Base-by-base conservation (phyloP, 2,888 invertebrate species). In the Xestia sexstrigata region DNA sequence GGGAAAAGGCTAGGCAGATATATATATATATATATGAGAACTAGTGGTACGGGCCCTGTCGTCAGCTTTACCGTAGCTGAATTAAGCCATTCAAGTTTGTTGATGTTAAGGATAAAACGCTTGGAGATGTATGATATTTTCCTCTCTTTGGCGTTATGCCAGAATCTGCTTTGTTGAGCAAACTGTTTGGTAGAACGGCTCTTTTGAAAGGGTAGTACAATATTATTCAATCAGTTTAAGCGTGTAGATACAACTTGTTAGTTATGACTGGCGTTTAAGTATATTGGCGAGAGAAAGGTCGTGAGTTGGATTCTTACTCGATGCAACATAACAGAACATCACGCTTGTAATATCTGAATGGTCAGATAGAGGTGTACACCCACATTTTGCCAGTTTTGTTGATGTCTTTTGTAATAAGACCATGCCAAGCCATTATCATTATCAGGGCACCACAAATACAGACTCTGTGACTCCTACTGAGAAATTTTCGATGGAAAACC, bases 71-170 rank as follows among this genome's bases (percentile, higher is more conserved):
- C 55, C 5, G 1, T 5, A 39, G n/a, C 30, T 62, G 74, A 52
- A 60, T 80, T 81, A 81, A 80, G 47, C 75, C 62, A 63, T 81
- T 81, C 75, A 11, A 75, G 60, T 81, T 63, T 81, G 75, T 79
- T 81, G 81, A 74, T 81, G 47, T 81, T 74, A 47, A 67, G 81
- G 66, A 81, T 79, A 79, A 81, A 67, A 52, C 62, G 52, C 39
- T 67, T 0, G 5, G 49, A 81, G 66, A 79, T 67, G 60, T 79
- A 81, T 60, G 74, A 67, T 67, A 80, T 81, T 81, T 67, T 55
- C 39, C 81, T 39, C 74, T n/a, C 3, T 39, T 60, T 79, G 78
- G 81, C 78, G 23, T 30, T 23, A 9, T 81, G 81, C 78, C 81
- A 79, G 67, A 67, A 67, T 67, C 65, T 23, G 74, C 42, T 81